Evolutionary conservation across 2,888 invertebrate species (phyloP).

Genomic region (Caenorhabditis sp.): DNA sequence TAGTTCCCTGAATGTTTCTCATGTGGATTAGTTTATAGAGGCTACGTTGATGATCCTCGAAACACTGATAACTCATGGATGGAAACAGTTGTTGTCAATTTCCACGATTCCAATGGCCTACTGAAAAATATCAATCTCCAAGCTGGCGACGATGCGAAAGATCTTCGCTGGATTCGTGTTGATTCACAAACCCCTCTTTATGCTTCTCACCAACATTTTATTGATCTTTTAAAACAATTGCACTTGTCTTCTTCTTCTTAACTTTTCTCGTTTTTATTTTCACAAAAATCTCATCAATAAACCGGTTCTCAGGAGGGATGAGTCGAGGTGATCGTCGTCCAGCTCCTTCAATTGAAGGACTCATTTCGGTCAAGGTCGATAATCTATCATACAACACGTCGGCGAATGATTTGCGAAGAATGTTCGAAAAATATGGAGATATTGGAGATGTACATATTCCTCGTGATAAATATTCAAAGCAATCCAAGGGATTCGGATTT

Average conservation of each 20-base stretch:
- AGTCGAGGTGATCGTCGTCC: slow-evolving; percentile 23
- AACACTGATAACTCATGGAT: slow-evolving; percentile 99
- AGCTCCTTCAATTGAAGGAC: not conserved
- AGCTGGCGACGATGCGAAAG: slow-evolving; percentile 90
- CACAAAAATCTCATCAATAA: not conserved
- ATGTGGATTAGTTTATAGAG: slow-evolving; percentile 71
- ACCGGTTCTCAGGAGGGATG: slow-evolving; percentile 8
- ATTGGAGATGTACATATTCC: slow-evolving; percentile 99
- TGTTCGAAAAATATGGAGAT: slow-evolving; percentile 87
- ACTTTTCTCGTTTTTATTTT: slow-evolving; percentile 4
- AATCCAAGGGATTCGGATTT: slow-evolving; percentile 97
- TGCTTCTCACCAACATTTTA: slow-evolving; percentile 86
- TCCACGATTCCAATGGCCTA: slow-evolving; percentile 84
- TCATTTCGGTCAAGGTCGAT: slow-evolving; percentile 53
- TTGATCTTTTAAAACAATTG: slow-evolving; percentile 72
- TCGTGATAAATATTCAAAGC: slow-evolving; percentile 91
- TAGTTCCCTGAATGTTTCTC: not conserved
- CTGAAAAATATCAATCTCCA: slow-evolving; percentile 72
- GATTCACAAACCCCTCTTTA: slow-evolving; percentile 80
- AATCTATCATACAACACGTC: slow-evolving; percentile 91
- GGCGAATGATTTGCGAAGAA: slow-evolving; percentile 86
- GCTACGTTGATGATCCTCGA: slow-evolving; percentile 94
- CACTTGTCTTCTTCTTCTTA: not conserved
- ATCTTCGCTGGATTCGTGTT: slow-evolving; percentile 88
- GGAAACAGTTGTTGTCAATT: slow-evolving; percentile 91